Evolutionary conservation across 2,888 invertebrate species (phyloP), one percentile per base, ranked within the genome.

Genomic region (Agrochola litura): DNA sequence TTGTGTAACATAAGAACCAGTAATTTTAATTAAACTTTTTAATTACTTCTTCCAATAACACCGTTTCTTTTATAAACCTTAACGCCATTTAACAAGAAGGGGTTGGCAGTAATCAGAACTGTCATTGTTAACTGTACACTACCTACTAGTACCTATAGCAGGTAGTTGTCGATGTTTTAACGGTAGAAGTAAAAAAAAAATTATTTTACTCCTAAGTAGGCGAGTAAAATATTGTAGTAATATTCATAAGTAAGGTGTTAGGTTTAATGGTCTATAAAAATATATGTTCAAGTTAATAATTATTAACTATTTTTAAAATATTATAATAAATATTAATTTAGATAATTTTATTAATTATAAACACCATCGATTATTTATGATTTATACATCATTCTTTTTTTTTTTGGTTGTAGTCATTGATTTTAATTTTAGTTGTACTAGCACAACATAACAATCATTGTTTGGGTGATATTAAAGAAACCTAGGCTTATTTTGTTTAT

Each of bases 21-120:
- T 58, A 41, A 19, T 46, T 63, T 52, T 5, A 37, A 22, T 56
- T 8, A 4, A 6, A 25, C 12, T 19, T 30, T 65, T 58, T 30
- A 66, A n/a, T 77, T 41, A 67, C 43, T 77, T 77, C 30, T 56
- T 76, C 37, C 65, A 22, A 37, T 65, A 49, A 37, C 30, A 76
- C 46, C 2, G 19, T 54, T 58, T 46, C 22, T 56, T 49, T 37
- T 22, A 58, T 22, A 56, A 30, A 49, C 12, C 6, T 49, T 58
- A 58, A 41, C 56, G 25, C 41, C 19, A 41, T 41, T 58, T 41
- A 52, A 49, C 19, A 67, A 67, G 6, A n/a, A 43, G 58, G 19
- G 77, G 19, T n/a, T 16, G 46, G 9, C 25, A 58, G 14, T 49
- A 49, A 77, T 58, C 41, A 41, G n/a, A 49, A 41, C 56, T 76